Percentiles rank a stretch among this genome's conserved stretches.
Evolutionary conservation across 2,797 vertebrate species (phyloP).

Genomic region (Eulemur rubriventer): DNA sequence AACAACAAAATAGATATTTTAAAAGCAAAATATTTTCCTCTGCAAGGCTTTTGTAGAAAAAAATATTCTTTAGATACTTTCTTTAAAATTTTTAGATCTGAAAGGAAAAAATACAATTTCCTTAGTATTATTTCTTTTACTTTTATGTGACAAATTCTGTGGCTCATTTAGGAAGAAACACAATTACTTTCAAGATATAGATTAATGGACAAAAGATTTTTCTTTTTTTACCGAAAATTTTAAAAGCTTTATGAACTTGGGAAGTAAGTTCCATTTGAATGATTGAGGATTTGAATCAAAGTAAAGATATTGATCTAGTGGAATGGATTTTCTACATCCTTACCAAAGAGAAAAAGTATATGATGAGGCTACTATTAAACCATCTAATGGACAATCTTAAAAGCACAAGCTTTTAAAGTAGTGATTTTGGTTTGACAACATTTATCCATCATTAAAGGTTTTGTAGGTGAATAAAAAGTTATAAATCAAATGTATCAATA

Average conservation of each 20-base stretch:
- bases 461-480: neutral
- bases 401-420: neutral
- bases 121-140: neutral
- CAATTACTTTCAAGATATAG: neutral
- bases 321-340: conserved; percentile 51
- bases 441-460: neutral
- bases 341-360: conserved; percentile 23
- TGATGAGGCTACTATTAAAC: conserved; percentile 1
- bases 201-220: neutral
- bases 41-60: neutral
- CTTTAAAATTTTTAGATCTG: neutral
- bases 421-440: neutral
- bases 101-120: neutral
- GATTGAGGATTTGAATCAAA: conserved; percentile 47
- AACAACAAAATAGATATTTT: neutral
- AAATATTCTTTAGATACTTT: neutral
- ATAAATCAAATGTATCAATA: neutral
- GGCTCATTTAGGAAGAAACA: conserved; percentile 17
- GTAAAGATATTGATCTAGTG: conserved; percentile 1
- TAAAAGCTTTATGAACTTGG: conserved; percentile 19
- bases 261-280: conserved; percentile 19
- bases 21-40: neutral
- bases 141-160: neutral
- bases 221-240: neutral
- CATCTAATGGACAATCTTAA: neutral